Evolutionary conservation across 2,113 vertebrate species (phyloP).

Genomic region (Rhinolophus sinicus): DNA sequence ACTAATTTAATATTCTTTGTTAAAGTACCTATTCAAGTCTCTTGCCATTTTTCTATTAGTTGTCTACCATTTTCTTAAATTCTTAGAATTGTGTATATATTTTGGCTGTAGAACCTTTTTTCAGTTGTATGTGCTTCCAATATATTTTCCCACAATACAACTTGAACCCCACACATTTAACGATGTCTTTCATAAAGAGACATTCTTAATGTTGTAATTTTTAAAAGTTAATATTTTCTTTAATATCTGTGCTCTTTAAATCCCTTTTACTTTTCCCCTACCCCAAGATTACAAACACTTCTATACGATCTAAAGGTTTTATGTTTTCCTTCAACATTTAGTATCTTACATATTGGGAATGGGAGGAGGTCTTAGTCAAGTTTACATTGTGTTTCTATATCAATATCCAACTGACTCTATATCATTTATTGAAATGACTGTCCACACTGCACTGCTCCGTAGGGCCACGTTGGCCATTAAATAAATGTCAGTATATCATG

Average conservation of each 20-base stretch:
- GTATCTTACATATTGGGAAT: background rate
- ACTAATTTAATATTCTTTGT: background rate
- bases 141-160: background rate
- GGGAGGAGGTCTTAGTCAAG: background rate
- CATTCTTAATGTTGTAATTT: background rate
- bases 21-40: background rate
- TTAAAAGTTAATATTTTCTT: background rate
- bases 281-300: background rate
- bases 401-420: background rate
- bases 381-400: background rate
- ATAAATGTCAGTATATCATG: background rate
- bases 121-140: background rate
- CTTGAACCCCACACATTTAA: background rate
- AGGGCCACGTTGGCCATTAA: background rate
- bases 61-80: background rate
- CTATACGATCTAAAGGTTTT: background rate
- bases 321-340: background rate
- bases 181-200: background rate
- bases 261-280: background rate
- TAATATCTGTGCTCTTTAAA: background rate
- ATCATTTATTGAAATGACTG: background rate
- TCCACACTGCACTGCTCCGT: background rate
- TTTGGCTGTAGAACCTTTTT: background rate
- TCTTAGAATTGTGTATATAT: background rate
- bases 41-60: background rate